A percentile compares a stretch with the other conserved stretches of the same genome.
Evolutionary conservation across 2,888 invertebrate genomes (phyloP).

Genomic region (Phalangium opilio): DNA sequence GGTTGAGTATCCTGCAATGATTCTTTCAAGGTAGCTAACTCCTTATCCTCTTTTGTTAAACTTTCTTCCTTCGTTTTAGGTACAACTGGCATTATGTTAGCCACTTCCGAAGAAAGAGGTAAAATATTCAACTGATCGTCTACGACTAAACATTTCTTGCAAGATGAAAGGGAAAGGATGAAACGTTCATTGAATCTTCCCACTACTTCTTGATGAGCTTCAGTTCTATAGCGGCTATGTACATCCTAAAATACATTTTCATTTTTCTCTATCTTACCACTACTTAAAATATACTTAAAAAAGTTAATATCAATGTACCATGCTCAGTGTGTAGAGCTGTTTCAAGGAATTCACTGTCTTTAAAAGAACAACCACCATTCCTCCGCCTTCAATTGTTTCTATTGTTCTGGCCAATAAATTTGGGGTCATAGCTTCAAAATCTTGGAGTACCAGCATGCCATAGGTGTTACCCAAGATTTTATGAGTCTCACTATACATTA

Average conservation of each 20-base stretch:
- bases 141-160: constrained; percentile 62
- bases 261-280: constrained; percentile 20
- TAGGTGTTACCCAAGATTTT: constrained; percentile 95
- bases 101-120: constrained; percentile 76
- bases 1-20: constrained; percentile 80
- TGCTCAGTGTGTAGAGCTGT: constrained; percentile 87
- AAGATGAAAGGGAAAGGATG: constrained; percentile 72
- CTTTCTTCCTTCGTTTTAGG: constrained; percentile 23
- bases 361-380: constrained; percentile 67
- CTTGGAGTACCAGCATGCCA: constrained; percentile 43
- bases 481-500: constrained; percentile 60
- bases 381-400: constrained; percentile 95
- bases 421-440: constrained; percentile 94
- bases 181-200: constrained; percentile 91
- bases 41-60: constrained; percentile 11
- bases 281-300: neutral
- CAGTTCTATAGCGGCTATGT: constrained; percentile 84
- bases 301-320: constrained; percentile 38
- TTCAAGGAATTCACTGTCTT: constrained; percentile 71
- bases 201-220: constrained; percentile 78
- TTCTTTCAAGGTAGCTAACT: constrained; percentile 43
- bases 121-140: constrained; percentile 84
- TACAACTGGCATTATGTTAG: constrained; percentile 55
- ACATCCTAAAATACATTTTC: constrained; percentile 50
- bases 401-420: constrained; percentile 90